A percentile compares a stretch with the other conserved stretches of the same genome.
Evolutionary conservation across 2,888 invertebrate species (phyloP).

Genomic region (Patella depressa): DNA sequence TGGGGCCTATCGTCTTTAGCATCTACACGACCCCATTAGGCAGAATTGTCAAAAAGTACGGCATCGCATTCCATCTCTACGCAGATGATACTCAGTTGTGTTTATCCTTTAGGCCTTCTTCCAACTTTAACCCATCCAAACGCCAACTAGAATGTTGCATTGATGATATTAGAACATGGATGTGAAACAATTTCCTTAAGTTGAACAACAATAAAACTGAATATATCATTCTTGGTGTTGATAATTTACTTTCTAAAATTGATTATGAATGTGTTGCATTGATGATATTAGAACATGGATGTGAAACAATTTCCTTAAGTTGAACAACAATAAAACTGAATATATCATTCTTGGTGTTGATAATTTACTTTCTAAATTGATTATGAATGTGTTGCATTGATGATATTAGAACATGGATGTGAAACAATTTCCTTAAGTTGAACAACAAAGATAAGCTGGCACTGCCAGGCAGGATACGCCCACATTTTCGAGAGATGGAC

Average conservation of each 20-base stretch:
- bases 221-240: no score
- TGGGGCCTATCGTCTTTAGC: no score
- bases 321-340: background rate
- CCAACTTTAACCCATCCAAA: background rate
- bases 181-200: no score
- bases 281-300: background rate
- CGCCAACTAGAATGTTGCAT: background rate
- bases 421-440: background rate
- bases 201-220: no score
- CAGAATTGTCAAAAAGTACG: background rate
- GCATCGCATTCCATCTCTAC: background rate
- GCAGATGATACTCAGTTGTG: slow-evolving; percentile 1
- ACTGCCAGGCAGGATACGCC: no score
- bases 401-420: background rate
- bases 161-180: no score
- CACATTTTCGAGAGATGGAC: no score
- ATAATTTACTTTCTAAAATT: no score
- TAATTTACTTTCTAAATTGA: background rate
- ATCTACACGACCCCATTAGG: no score
- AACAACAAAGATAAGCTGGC: no score
- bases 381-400: background rate
- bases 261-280: background rate
- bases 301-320: background rate
- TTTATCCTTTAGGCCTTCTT: background rate
- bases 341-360: background rate